phyloP scores from a whole-genome alignment of 1,140 invertebrate species.

The Formica exsecta region DNA sequence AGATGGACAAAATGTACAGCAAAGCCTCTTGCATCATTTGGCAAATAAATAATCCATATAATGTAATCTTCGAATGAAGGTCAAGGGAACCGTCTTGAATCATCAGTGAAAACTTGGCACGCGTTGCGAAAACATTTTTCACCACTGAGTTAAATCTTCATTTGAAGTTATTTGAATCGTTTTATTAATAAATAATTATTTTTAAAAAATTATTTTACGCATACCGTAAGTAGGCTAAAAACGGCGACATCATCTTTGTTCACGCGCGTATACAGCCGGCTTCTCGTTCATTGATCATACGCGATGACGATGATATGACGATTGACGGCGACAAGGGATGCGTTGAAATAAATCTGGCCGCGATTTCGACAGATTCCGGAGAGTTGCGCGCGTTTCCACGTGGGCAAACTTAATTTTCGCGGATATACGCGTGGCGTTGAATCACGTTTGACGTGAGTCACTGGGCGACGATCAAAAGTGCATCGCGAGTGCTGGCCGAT shows the following conservation, averaged over 20 bases:
- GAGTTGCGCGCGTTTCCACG: conserved; percentile 1
- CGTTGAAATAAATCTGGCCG: conserved; percentile 59
- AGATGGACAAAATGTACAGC: background rate
- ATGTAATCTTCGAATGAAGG: background rate
- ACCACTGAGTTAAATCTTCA: background rate
- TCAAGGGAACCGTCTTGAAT: background rate
- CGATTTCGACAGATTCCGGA: conserved; percentile 58
- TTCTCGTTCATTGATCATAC: conserved; percentile 61
- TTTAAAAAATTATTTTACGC: conserved; percentile 27
- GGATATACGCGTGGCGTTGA: conserved; percentile 50
- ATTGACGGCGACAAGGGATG: conserved; percentile 26
- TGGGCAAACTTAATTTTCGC: conserved; percentile 71
- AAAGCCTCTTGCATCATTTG: background rate
- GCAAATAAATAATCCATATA: background rate
- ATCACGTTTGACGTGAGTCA: conserved; percentile 68
- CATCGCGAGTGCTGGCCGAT: conserved; percentile 39
- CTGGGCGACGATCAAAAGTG: conserved; percentile 35
- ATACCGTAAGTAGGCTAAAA: background rate
- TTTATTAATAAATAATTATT: conserved; percentile 19
- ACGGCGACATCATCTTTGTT: background rate
- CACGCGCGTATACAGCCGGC: background rate
- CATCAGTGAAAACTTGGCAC: conserved; percentile 13
- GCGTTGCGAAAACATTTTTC: background rate
- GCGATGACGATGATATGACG: background rate
- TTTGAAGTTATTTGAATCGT: conserved; percentile 2